These are phyloP conservation scores for Hyaena hyaena DNA, from an alignment of 2,113 vertebrate genomes.

Conservation along the genomic window DNA sequence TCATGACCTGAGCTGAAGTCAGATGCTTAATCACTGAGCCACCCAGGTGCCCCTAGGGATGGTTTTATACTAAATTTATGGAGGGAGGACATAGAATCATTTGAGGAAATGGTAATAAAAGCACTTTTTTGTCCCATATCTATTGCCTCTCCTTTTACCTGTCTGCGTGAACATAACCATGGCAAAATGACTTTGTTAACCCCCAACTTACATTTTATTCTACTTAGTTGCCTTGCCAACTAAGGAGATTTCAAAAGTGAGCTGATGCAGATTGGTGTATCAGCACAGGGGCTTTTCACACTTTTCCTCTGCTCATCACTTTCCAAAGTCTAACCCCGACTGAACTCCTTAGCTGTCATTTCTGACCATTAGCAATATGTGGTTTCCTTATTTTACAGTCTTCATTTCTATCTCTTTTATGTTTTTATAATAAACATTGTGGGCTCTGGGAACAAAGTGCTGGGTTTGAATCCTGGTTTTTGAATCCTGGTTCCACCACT, in stretches of 20 bases:
- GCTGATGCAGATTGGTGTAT: too few species aligned
- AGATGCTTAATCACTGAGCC: too few species aligned
- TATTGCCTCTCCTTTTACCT: neutral
- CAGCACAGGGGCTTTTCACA: neutral
- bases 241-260: neutral
- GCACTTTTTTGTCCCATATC: neutral
- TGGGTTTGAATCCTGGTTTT: neutral
- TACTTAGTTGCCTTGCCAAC: neutral
- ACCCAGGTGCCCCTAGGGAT: neutral
- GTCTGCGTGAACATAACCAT: neutral
- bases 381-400: neutral
- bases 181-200: neutral
- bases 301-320: neutral
- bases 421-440: neutral
- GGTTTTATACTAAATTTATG: neutral
- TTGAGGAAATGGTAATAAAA: neutral
- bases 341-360: neutral
- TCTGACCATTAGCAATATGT: neutral
- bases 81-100: neutral
- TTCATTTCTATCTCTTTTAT: neutral
- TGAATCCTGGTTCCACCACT: neutral
- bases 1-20: too few species aligned
- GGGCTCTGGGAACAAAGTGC: neutral
- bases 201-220: neutral
- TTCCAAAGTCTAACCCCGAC: neutral